These are phyloP conservation scores for Rousettus madagascariensis DNA, from an alignment of 2,797 vertebrate genomes.

Conservation along the genomic window DNA sequence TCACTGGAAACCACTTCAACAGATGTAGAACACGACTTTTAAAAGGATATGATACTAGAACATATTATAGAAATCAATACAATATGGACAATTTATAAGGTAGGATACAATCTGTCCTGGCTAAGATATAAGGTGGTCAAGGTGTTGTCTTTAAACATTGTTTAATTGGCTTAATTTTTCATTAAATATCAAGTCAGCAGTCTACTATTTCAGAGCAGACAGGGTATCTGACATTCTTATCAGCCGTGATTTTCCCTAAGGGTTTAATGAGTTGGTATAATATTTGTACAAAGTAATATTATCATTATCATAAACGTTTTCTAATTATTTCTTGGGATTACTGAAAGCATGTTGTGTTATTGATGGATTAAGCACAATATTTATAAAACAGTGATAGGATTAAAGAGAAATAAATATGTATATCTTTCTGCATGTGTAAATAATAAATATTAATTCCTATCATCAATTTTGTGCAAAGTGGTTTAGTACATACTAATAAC, in stretches of 20 bases:
- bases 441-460: constrained; percentile 85
- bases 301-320: constrained; percentile 84
- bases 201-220: constrained; percentile 46
- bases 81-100: not conserved
- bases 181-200: constrained; percentile 56
- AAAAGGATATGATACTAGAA: not conserved
- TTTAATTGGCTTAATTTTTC: constrained; percentile 59
- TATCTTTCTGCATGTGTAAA: constrained; percentile 82
- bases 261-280: constrained; percentile 72
- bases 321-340: constrained; percentile 88
- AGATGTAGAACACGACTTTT: not conserved
- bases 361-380: constrained; percentile 86
- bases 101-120: not conserved
- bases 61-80: not conserved
- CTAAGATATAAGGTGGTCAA: constrained; percentile 31
- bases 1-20: not conserved
- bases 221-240: constrained; percentile 58
- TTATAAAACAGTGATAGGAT: constrained; percentile 85
- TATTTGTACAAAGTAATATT: constrained; percentile 85
- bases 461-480: constrained; percentile 80
- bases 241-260: constrained; percentile 63
- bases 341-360: constrained; percentile 85
- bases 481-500: constrained; percentile 85
- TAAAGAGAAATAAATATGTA: constrained; percentile 86
- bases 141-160: not conserved